These are phyloP conservation scores for Hylaeus anthracinus DNA, from an alignment of 1,140 invertebrate species.

Conservation along the genomic window DNA sequence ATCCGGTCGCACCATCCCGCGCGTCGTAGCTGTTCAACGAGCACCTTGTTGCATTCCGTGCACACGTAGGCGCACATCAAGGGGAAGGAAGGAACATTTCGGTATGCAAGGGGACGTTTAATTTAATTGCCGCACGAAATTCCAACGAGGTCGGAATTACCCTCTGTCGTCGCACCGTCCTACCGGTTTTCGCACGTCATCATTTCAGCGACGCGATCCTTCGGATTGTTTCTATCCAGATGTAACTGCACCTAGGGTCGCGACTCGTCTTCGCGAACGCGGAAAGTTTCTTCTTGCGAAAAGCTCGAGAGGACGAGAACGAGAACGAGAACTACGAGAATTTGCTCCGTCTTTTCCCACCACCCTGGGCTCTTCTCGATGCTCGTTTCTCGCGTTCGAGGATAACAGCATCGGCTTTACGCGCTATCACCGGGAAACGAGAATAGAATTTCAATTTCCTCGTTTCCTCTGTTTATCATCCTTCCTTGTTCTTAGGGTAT, in stretches of 20 bases:
- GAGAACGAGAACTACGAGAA: neutral
- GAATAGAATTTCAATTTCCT: neutral
- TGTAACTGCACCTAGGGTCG: neutral
- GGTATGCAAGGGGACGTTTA: slow-evolving; percentile 49
- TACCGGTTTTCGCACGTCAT: neutral
- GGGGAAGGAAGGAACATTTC: slow-evolving; percentile 10
- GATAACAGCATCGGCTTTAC: neutral
- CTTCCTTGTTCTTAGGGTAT: neutral
- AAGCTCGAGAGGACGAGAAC: neutral
- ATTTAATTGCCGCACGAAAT: slow-evolving; percentile 56
- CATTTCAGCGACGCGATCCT: neutral
- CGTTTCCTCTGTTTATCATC: neutral
- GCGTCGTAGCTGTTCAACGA: neutral
- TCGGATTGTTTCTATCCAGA: neutral
- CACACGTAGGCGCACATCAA: neutral
- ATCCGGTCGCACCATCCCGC: neutral
- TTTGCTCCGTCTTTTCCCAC: neutral
- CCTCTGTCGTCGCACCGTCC: neutral
- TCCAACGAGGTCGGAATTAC: slow-evolving; percentile 49
- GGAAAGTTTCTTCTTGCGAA: neutral
- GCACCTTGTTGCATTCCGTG: slow-evolving; percentile 9
- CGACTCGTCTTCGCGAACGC: neutral
- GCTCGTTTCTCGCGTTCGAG: neutral
- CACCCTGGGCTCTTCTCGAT: neutral
- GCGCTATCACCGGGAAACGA: neutral